Evolutionary conservation across 2,797 vertebrate genomes (phyloP).

Genomic region (Crotalus adamanteus): DNA sequence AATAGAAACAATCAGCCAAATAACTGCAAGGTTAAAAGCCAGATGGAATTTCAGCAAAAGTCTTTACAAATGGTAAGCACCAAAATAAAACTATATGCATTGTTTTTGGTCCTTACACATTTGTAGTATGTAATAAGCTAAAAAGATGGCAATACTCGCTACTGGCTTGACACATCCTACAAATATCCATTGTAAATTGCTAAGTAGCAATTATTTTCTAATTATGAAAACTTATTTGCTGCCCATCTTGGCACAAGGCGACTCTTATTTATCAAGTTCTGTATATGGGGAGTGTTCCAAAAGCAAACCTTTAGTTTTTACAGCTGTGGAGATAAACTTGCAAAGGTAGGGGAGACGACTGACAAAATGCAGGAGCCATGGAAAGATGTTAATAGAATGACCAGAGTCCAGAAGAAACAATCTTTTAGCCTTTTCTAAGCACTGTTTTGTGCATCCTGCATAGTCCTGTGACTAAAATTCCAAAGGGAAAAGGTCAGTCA

Average conservation of each 20-base stretch:
- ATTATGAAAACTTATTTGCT: not conserved
- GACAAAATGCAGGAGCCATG: not conserved
- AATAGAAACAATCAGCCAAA: not conserved
- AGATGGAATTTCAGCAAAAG: not conserved
- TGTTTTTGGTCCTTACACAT: not conserved
- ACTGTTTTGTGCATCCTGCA: not conserved
- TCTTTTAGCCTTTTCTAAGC: not conserved
- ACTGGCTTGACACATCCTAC: not conserved
- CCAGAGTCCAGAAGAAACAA: not conserved
- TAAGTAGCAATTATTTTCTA: not conserved
- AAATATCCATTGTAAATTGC: not conserved
- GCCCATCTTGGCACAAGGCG: too few relatives aligned
- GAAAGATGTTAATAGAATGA: not conserved
- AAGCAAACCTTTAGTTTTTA: not conserved
- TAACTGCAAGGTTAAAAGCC: not conserved
- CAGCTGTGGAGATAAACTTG: not conserved
- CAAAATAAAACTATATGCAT: not conserved
- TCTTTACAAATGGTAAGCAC: not conserved
- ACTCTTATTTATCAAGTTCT: not conserved
- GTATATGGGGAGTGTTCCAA: not conserved
- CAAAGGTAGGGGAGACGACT: not conserved
- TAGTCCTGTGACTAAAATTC: not conserved
- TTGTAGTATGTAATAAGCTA: not conserved
- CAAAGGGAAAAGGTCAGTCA: too few relatives aligned
- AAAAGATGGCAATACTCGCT: not conserved